Base-by-base conservation (phyloP, 2,113 vertebrate genomes). In the Poeciliopsis occidentalis region DNA sequence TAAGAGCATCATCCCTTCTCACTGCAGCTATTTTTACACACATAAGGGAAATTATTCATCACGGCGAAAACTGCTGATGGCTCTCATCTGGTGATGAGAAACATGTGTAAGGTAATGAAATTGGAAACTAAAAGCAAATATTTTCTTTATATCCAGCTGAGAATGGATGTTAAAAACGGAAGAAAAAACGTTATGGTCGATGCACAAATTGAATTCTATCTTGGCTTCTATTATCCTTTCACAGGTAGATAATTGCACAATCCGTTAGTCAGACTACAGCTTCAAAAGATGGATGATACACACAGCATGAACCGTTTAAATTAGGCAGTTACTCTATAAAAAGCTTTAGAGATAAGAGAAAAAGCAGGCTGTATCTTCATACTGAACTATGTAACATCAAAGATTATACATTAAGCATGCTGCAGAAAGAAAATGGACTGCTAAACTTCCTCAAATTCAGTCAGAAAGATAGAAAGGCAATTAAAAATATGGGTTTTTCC, bases 381-480 rank as follows among this genome's bases (percentile, higher is more conserved):
- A 62, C 15, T 22, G 61, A 12, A 39, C 8, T n/a, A 29, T 4
- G 26, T 67, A 19, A 19, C 8, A 67, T 31, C 22, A 26, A 66
- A 37, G 32, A 75, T 54, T 22, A 39, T 32, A 24, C 13, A 27
- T n/a, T 61, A 47, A 34, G 31, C 34, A 60, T 47, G 22, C 24
- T 26, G 47, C 64, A 76, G 37, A 82, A 47, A 69, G 12, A 37
- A 78, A 76, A 65, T 32, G 26, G 64, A 69, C 12, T 2, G 60
- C 12, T 64, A 41, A 65, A 30, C 78, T 69, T 69, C 31, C 37
- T 72, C 29, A n/a, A 0, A 32, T 73, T 70, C 60, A 57, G 44
- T 30, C 73, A 32, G 47, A 69, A 73, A 86, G 77, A 34, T 27
- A 27, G 75, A 67, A 57, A 83, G 74, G 61, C 2, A 34, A 60